Base-by-base conservation (phyloP, 2,113 vertebrate species). In the Bagarius yarrelli region DNA sequence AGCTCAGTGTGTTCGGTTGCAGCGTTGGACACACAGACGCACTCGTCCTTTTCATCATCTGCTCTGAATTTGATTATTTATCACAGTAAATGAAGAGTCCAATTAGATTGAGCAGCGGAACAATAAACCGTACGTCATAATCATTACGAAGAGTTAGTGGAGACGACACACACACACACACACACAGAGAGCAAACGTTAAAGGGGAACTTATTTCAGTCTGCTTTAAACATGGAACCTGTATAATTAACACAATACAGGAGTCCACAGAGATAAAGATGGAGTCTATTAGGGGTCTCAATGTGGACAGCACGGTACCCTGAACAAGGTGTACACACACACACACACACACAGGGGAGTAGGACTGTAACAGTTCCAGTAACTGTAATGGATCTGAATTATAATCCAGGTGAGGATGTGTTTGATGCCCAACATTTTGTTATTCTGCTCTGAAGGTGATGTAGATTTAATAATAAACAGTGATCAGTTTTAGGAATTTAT, bases 11-110 rank as follows among this genome's bases (percentile, higher is more conserved):
- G 36, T 40, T 40, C 36, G 3, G 6, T n/a, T n/a, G n/a, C n/a
- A n/a, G n/a, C n/a, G 63, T 12, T 55, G 71, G 59, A 74, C 70
- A 81, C 32, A 53, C 27, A 40, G 57, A 64, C 27, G 59, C 70
- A 40, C 59, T 64, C 79, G 19, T 19, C 32, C 79, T 61, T 81
- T 74, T 81, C 70, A 74, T 81, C 79, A 64, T 81, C 70, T 40
- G 59, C 44, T 81, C 70, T 81, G 59, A 15, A 64, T 81, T 64
- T 55, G 79, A 81, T 53, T 81, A 59, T 81, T 74, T 53, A 81
- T 81, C 59, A 81, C 74, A 47, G 79, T 44, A 55, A 74, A 81
- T 81, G 60, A 81, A 81, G 59, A 81, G 70, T 44, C 70, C 79
- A 74, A 81, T 81, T 81, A 81, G 47, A 36, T 47, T 15, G 53